Evolutionary conservation across 2,113 vertebrate genomes (phyloP).

Genomic region (Charadrius vociferus): DNA sequence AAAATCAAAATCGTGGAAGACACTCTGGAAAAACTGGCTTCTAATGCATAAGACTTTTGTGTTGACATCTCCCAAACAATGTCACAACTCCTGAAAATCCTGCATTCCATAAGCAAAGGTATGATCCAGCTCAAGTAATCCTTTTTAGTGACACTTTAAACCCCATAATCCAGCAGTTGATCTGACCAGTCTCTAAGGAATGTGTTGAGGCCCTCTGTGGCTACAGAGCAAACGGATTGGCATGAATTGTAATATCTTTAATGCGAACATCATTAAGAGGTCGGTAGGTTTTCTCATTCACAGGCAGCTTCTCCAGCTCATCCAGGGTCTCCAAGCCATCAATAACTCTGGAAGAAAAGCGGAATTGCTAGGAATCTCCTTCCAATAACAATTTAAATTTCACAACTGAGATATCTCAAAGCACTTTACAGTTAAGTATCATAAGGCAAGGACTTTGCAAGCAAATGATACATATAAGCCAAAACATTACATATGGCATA

Average conservation of each 20-base stretch:
- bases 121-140: not conserved
- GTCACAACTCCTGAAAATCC: not conserved
- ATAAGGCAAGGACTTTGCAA: not conserved
- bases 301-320: slow-evolving; percentile 94
- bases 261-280: slow-evolving; percentile 91
- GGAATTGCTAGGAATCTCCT: not conserved
- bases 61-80: not conserved
- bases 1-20: not conserved
- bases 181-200: not conserved
- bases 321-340: slow-evolving; percentile 95
- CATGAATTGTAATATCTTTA: slow-evolving; percentile 93
- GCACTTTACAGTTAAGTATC: not conserved
- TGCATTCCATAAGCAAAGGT: not conserved
- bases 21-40: not conserved
- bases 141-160: not conserved
- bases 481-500: not conserved
- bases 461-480: not conserved
- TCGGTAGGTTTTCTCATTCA: slow-evolving; percentile 95
- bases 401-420: not conserved
- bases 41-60: not conserved
- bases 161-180: not conserved
- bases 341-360: slow-evolving; percentile 84
- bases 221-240: slow-evolving; percentile 93
- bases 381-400: not conserved
- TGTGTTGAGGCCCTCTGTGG: not conserved